Percentiles rank a stretch among this genome's conserved stretches.
These are phyloP conservation scores for Platypus cylindrus DNA, from an alignment of 2,888 invertebrate genomes.

Conservation along the genomic window DNA sequence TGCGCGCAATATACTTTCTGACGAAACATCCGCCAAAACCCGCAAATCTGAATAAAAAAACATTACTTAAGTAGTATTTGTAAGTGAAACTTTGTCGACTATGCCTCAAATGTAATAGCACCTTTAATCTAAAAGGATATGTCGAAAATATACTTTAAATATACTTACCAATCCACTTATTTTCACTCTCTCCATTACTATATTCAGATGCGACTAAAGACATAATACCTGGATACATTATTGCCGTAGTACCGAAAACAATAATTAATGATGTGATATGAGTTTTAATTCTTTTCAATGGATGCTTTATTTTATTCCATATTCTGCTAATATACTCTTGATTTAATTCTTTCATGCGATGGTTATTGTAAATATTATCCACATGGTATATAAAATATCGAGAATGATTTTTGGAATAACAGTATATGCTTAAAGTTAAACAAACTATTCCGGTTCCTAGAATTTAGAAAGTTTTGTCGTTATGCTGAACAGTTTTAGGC, in stretches of 20 bases:
- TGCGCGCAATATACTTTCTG: too few species aligned
- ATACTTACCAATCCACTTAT: conserved; percentile 20
- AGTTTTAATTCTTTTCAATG: conserved; percentile 14
- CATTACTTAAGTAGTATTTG: background rate
- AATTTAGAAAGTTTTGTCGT: too few species aligned
- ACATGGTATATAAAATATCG: conserved; percentile 21
- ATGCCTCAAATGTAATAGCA: too few species aligned
- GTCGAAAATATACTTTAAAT: too few species aligned
- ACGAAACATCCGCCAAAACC: too few species aligned
- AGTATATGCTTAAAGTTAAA: conserved; percentile 16
- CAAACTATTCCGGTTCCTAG: conserved; percentile 16
- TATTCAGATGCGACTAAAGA: conserved; percentile 16
- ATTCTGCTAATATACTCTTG: conserved; percentile 6
- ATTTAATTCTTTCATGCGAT: conserved; percentile 5
- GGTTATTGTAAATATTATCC: too few species aligned
- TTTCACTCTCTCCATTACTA: conserved; percentile 11
- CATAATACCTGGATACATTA: conserved; percentile 21
- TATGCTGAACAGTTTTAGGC: too few species aligned
- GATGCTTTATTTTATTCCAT: conserved; percentile 8
- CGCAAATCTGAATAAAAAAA: background rate
- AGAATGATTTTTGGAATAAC: conserved; percentile 16
- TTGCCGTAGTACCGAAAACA: conserved; percentile 18
- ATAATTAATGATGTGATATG: conserved; percentile 18
- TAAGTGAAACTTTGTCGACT: too few species aligned
- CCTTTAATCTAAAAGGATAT: too few species aligned